These are phyloP conservation scores for Folsomia candida DNA, from an alignment of 2,888 invertebrate species.

Conservation along the genomic window DNA sequence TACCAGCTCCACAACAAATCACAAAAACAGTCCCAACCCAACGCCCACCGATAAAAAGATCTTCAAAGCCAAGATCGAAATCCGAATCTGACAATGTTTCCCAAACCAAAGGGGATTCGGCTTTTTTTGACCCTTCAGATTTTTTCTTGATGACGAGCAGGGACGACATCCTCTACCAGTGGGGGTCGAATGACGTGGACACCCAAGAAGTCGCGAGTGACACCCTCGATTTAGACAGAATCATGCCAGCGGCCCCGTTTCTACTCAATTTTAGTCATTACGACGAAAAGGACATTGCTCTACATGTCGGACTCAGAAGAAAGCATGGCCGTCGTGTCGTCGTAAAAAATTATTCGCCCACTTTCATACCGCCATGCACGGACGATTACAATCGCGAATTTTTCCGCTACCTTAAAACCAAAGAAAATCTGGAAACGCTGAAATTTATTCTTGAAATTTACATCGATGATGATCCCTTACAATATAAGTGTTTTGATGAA, in stretches of 20 bases:
- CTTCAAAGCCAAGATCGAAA: neutral
- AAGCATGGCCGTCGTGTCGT: neutral
- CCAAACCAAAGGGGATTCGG: neutral
- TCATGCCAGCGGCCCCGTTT: neutral
- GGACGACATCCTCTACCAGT: neutral
- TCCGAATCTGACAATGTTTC: neutral
- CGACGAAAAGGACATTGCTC: conserved; percentile 1
- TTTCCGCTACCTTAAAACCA: conserved; percentile 8
- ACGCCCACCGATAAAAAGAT: neutral
- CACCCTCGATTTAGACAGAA: neutral
- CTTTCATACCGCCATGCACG: conserved; percentile 24
- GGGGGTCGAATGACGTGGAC: too few species aligned
- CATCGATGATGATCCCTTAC: conserved; percentile 19
- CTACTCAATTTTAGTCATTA: conserved; percentile 1
- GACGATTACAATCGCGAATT: conserved; percentile 38
- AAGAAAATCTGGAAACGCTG: conserved; percentile 7
- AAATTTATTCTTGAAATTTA: conserved; percentile 28
- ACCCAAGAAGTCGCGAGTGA: conserved; percentile 3
- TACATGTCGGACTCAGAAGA: conserved; percentile 14
- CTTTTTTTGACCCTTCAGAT: neutral
- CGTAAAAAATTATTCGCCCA: neutral
- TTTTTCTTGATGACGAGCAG: neutral
- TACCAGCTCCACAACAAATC: neutral
- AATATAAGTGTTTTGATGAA: conserved; percentile 16
- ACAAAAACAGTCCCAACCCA: neutral